Evolutionary conservation across 2,113 vertebrate genomes (phyloP).

Genomic region (Sinocyclocheilus grahami): DNA sequence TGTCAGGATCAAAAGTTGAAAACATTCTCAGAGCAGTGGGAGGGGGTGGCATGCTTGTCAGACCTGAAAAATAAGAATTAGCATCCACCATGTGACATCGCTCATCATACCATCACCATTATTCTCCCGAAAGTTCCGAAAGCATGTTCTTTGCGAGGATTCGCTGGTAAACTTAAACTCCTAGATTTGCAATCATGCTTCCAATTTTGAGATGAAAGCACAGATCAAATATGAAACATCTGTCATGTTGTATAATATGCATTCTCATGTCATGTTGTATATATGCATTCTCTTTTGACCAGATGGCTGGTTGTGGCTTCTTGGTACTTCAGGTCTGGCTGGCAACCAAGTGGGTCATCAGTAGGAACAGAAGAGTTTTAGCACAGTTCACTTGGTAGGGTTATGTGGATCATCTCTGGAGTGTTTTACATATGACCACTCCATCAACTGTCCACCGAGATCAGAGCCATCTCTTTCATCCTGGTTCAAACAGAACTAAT

Average conservation of each 20-base stretch:
- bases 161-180: neutral
- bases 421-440: slow-evolving; percentile 33
- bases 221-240: neutral
- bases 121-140: neutral
- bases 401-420: slow-evolving; percentile 17
- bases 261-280: neutral
- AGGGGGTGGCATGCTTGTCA: slow-evolving; percentile 77
- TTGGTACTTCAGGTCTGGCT: slow-evolving; percentile 39
- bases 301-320: slow-evolving; percentile 44
- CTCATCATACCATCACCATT: slow-evolving; percentile 65
- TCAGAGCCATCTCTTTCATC: slow-evolving; percentile 13
- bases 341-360: slow-evolving; percentile 48
- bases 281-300: slow-evolving; percentile 29
- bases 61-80: slow-evolving; percentile 90
- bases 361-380: slow-evolving; percentile 31
- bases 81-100: slow-evolving; percentile 86
- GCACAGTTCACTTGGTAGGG: slow-evolving; percentile 34
- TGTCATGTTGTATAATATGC: slow-evolving; percentile 21
- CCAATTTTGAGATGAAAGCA: neutral
- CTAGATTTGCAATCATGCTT: neutral
- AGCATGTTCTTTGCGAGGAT: neutral
- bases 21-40: slow-evolving; percentile 83
- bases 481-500: slow-evolving; percentile 12
- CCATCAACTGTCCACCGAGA: slow-evolving; percentile 13
- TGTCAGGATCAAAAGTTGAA: slow-evolving; percentile 90